Percentiles rank a stretch among this genome's conserved stretches.
phyloP scores from a whole-genome alignment of 2,888 invertebrate species.

The Achlya flavicornis region DNA sequence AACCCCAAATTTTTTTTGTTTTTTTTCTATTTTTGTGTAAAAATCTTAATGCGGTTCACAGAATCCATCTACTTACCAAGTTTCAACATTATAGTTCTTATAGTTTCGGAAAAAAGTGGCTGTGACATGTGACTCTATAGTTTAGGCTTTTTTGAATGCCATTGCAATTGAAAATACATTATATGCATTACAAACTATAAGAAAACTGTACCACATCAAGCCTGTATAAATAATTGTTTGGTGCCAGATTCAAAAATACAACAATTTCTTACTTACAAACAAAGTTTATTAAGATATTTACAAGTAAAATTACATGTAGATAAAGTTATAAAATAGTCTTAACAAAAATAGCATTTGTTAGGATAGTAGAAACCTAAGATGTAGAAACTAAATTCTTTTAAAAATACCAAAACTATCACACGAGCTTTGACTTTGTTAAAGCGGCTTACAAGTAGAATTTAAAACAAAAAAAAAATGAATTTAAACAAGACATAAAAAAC shows the following conservation, averaged over 20 bases:
- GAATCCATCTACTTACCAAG: too few species aligned
- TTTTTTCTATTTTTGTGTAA: too few species aligned
- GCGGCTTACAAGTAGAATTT: conserved; percentile 25
- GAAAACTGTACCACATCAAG: background rate
- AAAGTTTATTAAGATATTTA: conserved; percentile 66
- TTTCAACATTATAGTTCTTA: too few species aligned
- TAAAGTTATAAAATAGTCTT: conserved; percentile 51
- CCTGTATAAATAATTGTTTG: background rate
- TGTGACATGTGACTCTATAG: too few species aligned
- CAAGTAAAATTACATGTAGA: conserved; percentile 47
- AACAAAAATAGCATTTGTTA: conserved; percentile 51
- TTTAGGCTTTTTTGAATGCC: too few species aligned
- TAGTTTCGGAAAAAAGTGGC: too few species aligned
- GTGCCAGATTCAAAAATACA: conserved; percentile 22
- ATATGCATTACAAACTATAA: too few species aligned
- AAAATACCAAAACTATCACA: conserved; percentile 28
- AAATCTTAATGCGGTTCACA: too few species aligned
- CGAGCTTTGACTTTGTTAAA: conserved; percentile 46
- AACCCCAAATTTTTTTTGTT: too few species aligned
- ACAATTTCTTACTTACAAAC: conserved; percentile 48
- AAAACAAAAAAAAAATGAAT: conserved; percentile 14
- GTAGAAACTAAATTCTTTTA: conserved; percentile 14
- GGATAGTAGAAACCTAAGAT: conserved; percentile 13
- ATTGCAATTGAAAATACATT: too few species aligned
- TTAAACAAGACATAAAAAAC: conserved; percentile 29